Conservation (phyloP, 1,140 invertebrate genomes). For the Phenacoccus solenopsis region DNA sequence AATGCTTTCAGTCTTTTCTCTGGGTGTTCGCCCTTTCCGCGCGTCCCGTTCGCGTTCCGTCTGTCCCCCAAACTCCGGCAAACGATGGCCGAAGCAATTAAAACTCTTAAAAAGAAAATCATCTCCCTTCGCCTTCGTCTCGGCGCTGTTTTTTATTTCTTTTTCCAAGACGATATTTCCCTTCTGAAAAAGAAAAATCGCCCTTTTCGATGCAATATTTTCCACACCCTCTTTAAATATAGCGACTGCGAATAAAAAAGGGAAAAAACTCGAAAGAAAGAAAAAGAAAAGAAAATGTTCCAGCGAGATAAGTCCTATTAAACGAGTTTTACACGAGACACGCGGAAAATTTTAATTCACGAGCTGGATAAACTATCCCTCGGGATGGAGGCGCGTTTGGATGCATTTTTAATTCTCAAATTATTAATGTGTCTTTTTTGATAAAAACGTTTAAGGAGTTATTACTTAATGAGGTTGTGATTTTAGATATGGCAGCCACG, state of each 20-base stretch:
- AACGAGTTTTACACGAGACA: constrained; percentile 8
- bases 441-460: no score
- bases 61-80: neutral
- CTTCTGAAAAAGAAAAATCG: constrained; percentile 15
- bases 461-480: no score
- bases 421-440: neutral
- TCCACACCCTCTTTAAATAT: constrained; percentile 15
- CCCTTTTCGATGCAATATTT: constrained; percentile 17
- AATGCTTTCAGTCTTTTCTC: constrained; percentile 16
- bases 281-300: neutral
- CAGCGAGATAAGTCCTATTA: constrained; percentile 13
- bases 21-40: neutral
- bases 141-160: constrained; percentile 3
- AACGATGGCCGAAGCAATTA: constrained; percentile 14
- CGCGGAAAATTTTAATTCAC: neutral
- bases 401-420: neutral
- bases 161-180: constrained; percentile 11
- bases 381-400: neutral
- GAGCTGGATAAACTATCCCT: no score
- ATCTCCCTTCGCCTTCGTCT: constrained; percentile 1
- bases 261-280: constrained; percentile 1
- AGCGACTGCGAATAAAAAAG: neutral
- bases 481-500: no score
- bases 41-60: neutral
- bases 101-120: constrained; percentile 16